Conservation (phyloP, 2,888 invertebrate genomes). For the Lottia gigantea region DNA sequence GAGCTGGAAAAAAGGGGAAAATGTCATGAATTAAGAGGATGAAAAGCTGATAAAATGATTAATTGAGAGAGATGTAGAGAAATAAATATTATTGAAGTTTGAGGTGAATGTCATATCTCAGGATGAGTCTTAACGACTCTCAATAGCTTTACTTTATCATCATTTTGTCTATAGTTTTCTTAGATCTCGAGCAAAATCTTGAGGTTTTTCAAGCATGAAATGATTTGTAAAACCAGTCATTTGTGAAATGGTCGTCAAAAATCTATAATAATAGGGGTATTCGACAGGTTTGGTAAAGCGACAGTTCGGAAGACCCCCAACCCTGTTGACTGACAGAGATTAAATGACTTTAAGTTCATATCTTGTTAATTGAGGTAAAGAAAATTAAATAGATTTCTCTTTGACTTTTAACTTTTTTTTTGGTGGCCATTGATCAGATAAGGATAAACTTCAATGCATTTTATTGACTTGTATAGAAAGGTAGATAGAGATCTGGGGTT, state of each 20-base stretch:
- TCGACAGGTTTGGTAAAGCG: not conserved
- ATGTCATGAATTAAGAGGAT: not conserved
- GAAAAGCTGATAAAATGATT: slow-evolving; percentile 8
- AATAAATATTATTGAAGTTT: slow-evolving; percentile 9
- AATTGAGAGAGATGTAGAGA: not conserved
- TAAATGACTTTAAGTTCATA: not conserved
- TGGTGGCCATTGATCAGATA: not conserved
- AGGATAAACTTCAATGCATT: not conserved
- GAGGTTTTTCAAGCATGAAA: not conserved
- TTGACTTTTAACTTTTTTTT: not conserved
- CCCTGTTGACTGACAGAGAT: not conserved
- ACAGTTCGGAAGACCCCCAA: slow-evolving; percentile 8
- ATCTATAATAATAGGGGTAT: too few relatives aligned
- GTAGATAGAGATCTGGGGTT: slow-evolving; percentile 1
- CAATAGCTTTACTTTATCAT: not conserved
- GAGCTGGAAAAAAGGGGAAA: not conserved
- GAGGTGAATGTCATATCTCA: slow-evolving; percentile 1
- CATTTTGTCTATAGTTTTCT: not conserved
- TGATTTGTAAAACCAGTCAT: not conserved
- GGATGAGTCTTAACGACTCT: not conserved
- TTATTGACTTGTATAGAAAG: slow-evolving; percentile 6
- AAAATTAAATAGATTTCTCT: not conserved
- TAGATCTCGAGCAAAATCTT: not conserved
- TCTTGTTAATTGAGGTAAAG: not conserved
- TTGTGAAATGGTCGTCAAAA: not conserved